Base-by-base conservation (phyloP, 2,888 invertebrate genomes). In the Boloria euphrosyne region DNA sequence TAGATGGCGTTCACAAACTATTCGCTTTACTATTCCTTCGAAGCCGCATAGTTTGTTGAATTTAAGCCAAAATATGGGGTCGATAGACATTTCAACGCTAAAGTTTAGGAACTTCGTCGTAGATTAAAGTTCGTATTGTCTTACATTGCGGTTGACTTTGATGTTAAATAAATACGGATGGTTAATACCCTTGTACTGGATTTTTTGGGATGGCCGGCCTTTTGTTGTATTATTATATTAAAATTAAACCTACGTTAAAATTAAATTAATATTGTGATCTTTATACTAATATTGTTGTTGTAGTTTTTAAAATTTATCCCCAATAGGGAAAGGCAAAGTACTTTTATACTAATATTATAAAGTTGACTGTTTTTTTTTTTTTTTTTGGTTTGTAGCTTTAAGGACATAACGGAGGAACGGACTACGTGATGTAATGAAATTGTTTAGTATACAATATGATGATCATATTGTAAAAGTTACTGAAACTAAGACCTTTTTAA, bases 1-100 rank as follows among this genome's bases (percentile, higher is more conserved):
- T 84, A 87, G 87, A 86, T 86, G 86, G 83, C 87, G 82, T 81
- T 75, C 69, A 71, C 76, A 70, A 82, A 85, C 81, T 82, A 83
- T 81, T 78, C 68, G 49, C 55, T 57, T 6, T 22, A 18, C 10
- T 38, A 38, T 38, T 38, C 7, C 31, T 7, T 10, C 31, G 22
- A 47, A 44, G 46, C 49, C 60, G 70, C 74, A 77, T 76, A 76
- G 74, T 76, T 77, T 67, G 60, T 84, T 77, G 80, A 83, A 84
- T 85, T 85, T 84, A 84, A 83, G 83, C 79, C 80, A 76, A 83
- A 84, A 82, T 84, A 80, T 82, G 75, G 74, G 60, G 75, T 59
- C 67, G 71, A 70, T 73, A 76, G 75, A 76, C 71, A 72, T 73
- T 75, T 68, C 62, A 70, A 72, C 73, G 31, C 76, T 62, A 72